Conservation (phyloP, 2,888 invertebrate species). For the Chloromyia formosa region DNA sequence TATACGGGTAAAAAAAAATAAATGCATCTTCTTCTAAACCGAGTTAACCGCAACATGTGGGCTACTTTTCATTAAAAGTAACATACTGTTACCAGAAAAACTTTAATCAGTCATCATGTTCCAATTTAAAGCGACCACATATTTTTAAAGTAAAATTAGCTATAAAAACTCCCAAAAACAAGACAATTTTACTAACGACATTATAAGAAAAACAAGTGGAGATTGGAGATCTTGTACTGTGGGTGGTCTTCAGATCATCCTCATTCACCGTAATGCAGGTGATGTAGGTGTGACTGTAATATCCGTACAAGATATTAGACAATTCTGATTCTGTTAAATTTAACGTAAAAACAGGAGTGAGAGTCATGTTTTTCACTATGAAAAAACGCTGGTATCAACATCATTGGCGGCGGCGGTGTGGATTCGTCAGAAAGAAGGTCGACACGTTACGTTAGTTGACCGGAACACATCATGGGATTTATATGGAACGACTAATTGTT, state of each 20-base stretch:
- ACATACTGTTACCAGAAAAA: not conserved
- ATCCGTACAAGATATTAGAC: not conserved
- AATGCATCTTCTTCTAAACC: too few relatives aligned
- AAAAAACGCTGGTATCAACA: not conserved
- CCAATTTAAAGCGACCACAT: not conserved
- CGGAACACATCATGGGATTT: slow-evolving; percentile 3
- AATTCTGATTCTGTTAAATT: not conserved
- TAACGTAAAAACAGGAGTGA: not conserved
- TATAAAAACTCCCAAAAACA: not conserved
- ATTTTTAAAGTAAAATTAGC: not conserved
- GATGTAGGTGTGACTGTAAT: not conserved
- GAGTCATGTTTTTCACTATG: too few relatives aligned
- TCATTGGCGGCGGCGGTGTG: not conserved
- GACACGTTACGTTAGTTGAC: not conserved
- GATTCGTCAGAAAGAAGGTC: not conserved
- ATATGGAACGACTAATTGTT: slow-evolving; percentile 7
- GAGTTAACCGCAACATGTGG: too few relatives aligned
- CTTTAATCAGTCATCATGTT: not conserved
- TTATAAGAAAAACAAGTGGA: not conserved
- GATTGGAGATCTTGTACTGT: not conserved
- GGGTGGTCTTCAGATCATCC: not conserved
- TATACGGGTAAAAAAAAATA: too few relatives aligned
- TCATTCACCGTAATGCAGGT: not conserved
- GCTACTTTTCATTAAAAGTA: too few relatives aligned
- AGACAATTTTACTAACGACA: not conserved